These are phyloP conservation scores for Macropis europaea DNA, from an alignment of 2,888 invertebrate species.

Conservation along the genomic window DNA sequence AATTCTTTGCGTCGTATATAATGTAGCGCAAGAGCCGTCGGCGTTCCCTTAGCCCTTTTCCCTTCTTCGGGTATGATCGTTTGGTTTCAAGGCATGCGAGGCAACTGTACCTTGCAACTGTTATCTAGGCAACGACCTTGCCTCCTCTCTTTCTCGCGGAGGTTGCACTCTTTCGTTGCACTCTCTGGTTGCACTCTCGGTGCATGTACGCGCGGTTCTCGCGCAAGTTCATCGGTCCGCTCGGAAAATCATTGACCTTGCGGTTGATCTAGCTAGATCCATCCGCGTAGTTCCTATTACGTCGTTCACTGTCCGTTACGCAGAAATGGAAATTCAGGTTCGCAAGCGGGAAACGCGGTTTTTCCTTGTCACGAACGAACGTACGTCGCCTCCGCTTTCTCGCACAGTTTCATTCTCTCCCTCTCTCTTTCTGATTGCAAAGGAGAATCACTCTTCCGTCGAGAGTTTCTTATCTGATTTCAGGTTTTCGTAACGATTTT, in stretches of 20 bases:
- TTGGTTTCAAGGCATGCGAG: constrained; percentile 62
- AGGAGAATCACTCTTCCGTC: too few relatives aligned
- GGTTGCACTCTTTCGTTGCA: constrained; percentile 2
- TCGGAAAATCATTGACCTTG: constrained; percentile 74
- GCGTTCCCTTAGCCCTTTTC: constrained; percentile 26
- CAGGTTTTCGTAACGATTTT: too few relatives aligned
- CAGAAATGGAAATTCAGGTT: constrained; percentile 28
- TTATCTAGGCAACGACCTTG: constrained; percentile 77
- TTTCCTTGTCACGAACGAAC: background rate
- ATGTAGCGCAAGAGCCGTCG: background rate
- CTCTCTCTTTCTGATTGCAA: too few relatives aligned
- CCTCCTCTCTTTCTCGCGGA: constrained; percentile 53
- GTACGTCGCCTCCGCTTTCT: background rate
- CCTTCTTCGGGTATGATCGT: constrained; percentile 18
- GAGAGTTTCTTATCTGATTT: too few relatives aligned
- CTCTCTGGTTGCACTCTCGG: constrained; percentile 8
- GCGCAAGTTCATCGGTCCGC: constrained; percentile 66
- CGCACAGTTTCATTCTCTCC: too few relatives aligned
- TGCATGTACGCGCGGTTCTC: constrained; percentile 30
- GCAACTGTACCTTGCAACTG: constrained; percentile 75
- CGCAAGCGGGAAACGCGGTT: background rate
- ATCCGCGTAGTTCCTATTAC: constrained; percentile 46
- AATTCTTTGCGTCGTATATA: background rate
- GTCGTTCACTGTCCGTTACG: constrained; percentile 38
- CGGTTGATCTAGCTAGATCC: constrained; percentile 55